These are phyloP conservation scores for Malthinus flaveolus DNA, from an alignment of 2,888 invertebrate genomes.

Conservation along the genomic window DNA sequence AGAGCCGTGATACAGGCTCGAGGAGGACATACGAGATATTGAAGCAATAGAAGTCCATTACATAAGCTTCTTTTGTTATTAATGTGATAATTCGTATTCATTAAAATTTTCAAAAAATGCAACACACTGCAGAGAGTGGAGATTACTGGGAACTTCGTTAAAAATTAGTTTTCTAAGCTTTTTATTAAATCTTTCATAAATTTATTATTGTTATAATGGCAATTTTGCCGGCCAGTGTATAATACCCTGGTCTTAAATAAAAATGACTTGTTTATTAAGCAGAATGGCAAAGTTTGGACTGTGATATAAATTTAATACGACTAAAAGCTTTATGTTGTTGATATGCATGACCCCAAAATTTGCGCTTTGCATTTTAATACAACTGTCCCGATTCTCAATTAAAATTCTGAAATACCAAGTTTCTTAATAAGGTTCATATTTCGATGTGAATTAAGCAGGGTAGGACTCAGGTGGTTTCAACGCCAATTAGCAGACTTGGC, in stretches of 20 bases:
- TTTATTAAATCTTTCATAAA: no score
- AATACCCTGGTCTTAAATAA: background rate
- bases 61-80: no score
- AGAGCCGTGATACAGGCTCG: no score
- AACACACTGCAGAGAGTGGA: no score
- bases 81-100: no score
- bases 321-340: slow-evolving; percentile 14
- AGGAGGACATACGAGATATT: no score
- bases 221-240: no score
- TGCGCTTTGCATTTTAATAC: slow-evolving; percentile 24
- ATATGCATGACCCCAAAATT: slow-evolving; percentile 22
- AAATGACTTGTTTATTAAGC: background rate
- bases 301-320: background rate
- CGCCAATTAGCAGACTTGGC: slow-evolving; percentile 49
- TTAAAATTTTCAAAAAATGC: no score
- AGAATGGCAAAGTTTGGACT: background rate
- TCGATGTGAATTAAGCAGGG: slow-evolving; percentile 34
- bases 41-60: no score
- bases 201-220: no score
- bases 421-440: slow-evolving; percentile 29
- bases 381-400: slow-evolving; percentile 23
- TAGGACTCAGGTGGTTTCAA: slow-evolving; percentile 46
- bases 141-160: no score
- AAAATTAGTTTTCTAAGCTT: no score
- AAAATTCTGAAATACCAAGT: slow-evolving; percentile 21